Base-by-base conservation (phyloP, 2,888 invertebrate species). In the Xestia c-nigrum region DNA sequence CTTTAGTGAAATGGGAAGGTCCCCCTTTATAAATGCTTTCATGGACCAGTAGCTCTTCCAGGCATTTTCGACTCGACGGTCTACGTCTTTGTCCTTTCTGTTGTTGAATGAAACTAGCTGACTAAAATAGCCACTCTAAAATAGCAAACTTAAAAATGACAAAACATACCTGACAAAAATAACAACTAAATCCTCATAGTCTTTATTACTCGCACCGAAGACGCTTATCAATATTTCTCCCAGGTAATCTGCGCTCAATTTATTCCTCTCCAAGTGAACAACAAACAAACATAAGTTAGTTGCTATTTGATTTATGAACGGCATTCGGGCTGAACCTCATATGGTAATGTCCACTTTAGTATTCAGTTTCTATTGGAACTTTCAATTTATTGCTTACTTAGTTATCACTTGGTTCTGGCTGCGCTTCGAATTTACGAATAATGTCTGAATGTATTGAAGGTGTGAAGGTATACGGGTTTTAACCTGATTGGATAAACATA, bases 241-340 rank as follows among this genome's bases (percentile, higher is more conserved):
- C n/a, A 80, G 67, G 74, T 82, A 68, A 82, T 52, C 52, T 63
- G 24, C 55, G 61, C 46, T 40, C 10, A 84, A 81, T 77, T 57
- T 77, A 80, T 76, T 64, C 73, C 38, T 31, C 63, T 66, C 59
- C n/a, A 63, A 70, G 69, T 47, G 66, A 71, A 61, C 70, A 78
- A 74, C 69, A 77, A 80, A 82, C 76, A 78, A 50, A 86, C 81
- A 79, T 74, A 83, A 88, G 66, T 86, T 87, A 63, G 78, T 68
- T 83, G 65, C 46, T 24, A 72, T 76, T 74, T 89, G 88, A 88
- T 89, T 88, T 88, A 88, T 87, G 73, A 76, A 76, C 64, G 47
- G 61, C 65, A 38, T 76, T 75, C 46, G 64, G 74, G 72, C 67
- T 61, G 67, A 84, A 84, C 80, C 70, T 71, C 61, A 67, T 84